phyloP scores from a whole-genome alignment of 1,140 invertebrate species.

The Drosophila azteca region DNA sequence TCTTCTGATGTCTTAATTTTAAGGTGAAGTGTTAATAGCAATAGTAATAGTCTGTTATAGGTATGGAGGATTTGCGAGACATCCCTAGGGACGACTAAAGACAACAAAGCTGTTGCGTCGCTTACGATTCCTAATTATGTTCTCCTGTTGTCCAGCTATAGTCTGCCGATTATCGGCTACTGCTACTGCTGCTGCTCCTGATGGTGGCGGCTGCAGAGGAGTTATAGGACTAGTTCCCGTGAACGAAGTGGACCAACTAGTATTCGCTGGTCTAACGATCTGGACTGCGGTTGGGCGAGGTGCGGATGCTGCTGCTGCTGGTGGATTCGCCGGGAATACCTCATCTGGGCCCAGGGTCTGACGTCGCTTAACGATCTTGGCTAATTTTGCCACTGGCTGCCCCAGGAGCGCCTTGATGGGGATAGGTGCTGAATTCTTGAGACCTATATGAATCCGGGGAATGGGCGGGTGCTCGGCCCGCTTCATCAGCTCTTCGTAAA shows the following conservation, averaged over 20 bases:
- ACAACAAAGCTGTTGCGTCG: constrained; percentile 41
- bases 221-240: not conserved
- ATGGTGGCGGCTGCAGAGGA: not conserved
- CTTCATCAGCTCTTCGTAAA: constrained; percentile 40
- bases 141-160: not conserved
- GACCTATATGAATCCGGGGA: constrained; percentile 30
- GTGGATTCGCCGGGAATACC: not conserved
- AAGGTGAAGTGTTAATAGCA: not conserved
- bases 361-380: constrained; percentile 22
- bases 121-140: constrained; percentile 27
- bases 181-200: not conserved
- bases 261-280: not conserved
- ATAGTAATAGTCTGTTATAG: too few species aligned
- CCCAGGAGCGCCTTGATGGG: too few species aligned
- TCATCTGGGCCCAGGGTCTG: constrained; percentile 37
- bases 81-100: not conserved
- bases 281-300: not conserved
- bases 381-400: not conserved
- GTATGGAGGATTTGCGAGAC: too few species aligned
- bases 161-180: not conserved
- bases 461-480: constrained; percentile 33
- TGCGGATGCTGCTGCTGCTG: not conserved
- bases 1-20: too few species aligned
- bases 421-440: not conserved
- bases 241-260: not conserved